These are phyloP conservation scores for Drosophila ezoana DNA, from an alignment of 2,888 invertebrate genomes.

Conservation along the genomic window DNA sequence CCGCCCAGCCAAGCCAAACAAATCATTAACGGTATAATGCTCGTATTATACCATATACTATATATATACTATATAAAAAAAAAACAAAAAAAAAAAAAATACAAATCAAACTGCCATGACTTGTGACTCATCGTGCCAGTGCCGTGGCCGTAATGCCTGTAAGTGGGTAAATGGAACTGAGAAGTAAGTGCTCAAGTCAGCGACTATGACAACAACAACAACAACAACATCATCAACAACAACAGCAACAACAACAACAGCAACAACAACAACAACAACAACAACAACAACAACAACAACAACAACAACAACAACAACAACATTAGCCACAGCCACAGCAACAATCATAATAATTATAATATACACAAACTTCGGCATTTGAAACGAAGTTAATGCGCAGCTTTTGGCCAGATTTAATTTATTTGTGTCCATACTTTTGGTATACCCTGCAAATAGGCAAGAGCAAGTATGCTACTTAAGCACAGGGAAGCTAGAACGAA, in stretches of 20 bases:
- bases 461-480: too few species aligned
- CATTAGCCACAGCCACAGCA: slow-evolving; percentile 9
- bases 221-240: slow-evolving; percentile 10
- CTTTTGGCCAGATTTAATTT: slow-evolving; percentile 25
- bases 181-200: slow-evolving; percentile 31
- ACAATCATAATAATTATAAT: slow-evolving; percentile 14
- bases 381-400: slow-evolving; percentile 48
- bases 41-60: slow-evolving; percentile 12
- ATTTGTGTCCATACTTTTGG: not conserved
- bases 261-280: slow-evolving; percentile 3
- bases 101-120: slow-evolving; percentile 39
- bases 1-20: slow-evolving; percentile 22
- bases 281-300: slow-evolving; percentile 9
- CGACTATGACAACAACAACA: slow-evolving; percentile 14
- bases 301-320: slow-evolving; percentile 3
- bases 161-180: slow-evolving; percentile 50
- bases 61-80: slow-evolving; percentile 2
- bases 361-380: slow-evolving; percentile 35
- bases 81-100: slow-evolving; percentile 30
- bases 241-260: slow-evolving; percentile 5
- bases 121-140: slow-evolving; percentile 48
- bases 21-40: slow-evolving; percentile 18
- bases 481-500: too few species aligned
- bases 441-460: too few species aligned
- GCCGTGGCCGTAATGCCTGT: slow-evolving; percentile 23